These are phyloP conservation scores for Troilus luridus DNA, from an alignment of 2,888 invertebrate species.

Conservation along the genomic window DNA sequence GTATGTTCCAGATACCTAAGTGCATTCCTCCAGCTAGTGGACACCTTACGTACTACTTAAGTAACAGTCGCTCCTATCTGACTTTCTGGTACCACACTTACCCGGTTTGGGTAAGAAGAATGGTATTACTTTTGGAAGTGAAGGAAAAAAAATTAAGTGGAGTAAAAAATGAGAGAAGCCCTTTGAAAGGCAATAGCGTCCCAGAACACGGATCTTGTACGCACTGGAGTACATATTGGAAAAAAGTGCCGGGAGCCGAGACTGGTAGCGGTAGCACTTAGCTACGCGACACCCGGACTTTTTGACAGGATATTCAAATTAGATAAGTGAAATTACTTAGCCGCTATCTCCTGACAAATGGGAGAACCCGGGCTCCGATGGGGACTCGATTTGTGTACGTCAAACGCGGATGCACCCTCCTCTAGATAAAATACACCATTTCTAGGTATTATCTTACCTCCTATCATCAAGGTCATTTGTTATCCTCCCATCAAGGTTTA, in stretches of 20 bases:
- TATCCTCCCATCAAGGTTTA: not conserved
- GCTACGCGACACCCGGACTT: slow-evolving; percentile 48
- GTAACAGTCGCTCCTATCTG: not conserved
- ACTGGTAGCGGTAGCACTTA: slow-evolving; percentile 52
- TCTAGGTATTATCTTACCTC: slow-evolving; percentile 27
- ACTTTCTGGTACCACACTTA: slow-evolving; percentile 4
- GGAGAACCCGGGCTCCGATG: not conserved
- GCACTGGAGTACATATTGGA: not conserved
- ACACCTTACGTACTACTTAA: slow-evolving; percentile 11
- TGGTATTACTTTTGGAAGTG: not conserved
- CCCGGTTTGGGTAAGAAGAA: not conserved
- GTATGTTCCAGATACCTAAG: not conserved
- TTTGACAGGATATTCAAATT: slow-evolving; percentile 55
- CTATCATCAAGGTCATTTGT: not conserved
- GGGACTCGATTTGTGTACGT: slow-evolving; percentile 44
- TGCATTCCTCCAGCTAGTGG: not conserved
- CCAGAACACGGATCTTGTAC: not conserved
- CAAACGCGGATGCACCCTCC: slow-evolving; percentile 50
- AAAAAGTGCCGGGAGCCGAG: not conserved
- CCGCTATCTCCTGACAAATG: slow-evolving; percentile 43
- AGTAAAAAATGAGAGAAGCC: slow-evolving; percentile 4
- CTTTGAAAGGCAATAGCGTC: not conserved
- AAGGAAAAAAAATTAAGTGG: not conserved
- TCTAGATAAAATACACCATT: slow-evolving; percentile 8
- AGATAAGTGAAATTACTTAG: slow-evolving; percentile 56